phyloP scores from a whole-genome alignment of 2,113 vertebrate species.

The Todiramphus chloris region DNA sequence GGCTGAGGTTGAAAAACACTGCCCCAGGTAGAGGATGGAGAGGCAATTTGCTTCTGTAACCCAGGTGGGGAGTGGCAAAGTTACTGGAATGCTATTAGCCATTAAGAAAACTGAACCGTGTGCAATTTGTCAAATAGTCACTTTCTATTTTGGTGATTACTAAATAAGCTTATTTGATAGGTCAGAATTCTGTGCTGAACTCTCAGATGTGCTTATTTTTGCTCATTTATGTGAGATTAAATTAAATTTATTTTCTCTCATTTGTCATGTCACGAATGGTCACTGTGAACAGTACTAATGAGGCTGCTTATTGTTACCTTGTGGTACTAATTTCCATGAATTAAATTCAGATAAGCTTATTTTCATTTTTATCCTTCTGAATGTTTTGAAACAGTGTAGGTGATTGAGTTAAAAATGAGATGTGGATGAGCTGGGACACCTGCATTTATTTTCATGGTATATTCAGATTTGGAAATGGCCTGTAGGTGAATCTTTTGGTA shows the following conservation, averaged over 20 bases:
- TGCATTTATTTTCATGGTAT: neutral
- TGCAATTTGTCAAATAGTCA: neutral
- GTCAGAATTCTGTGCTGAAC: neutral
- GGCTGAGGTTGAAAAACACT: neutral
- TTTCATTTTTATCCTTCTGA: slow-evolving; percentile 65
- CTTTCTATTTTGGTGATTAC: neutral
- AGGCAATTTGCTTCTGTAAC: neutral
- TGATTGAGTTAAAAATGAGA: slow-evolving; percentile 52
- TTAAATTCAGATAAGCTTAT: slow-evolving; percentile 57
- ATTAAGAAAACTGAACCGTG: neutral
- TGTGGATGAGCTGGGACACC: neutral
- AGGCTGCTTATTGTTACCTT: slow-evolving; percentile 27
- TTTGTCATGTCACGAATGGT: slow-evolving; percentile 12
- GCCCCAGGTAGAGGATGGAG: neutral
- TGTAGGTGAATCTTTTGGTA: neutral
- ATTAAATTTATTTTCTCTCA: slow-evolving; percentile 47
- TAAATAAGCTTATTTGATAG: neutral
- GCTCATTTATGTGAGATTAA: slow-evolving; percentile 26
- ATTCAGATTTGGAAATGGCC: slow-evolving; percentile 1
- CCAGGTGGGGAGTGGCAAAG: neutral
- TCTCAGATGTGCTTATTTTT: slow-evolving; percentile 1
- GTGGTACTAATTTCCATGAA: slow-evolving; percentile 30
- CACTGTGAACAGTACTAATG: slow-evolving; percentile 62
- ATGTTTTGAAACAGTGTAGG: slow-evolving; percentile 42
- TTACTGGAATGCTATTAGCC: neutral